Conservation (phyloP, 2,888 invertebrate genomes). For the Arrhopalites spinosus region DNA sequence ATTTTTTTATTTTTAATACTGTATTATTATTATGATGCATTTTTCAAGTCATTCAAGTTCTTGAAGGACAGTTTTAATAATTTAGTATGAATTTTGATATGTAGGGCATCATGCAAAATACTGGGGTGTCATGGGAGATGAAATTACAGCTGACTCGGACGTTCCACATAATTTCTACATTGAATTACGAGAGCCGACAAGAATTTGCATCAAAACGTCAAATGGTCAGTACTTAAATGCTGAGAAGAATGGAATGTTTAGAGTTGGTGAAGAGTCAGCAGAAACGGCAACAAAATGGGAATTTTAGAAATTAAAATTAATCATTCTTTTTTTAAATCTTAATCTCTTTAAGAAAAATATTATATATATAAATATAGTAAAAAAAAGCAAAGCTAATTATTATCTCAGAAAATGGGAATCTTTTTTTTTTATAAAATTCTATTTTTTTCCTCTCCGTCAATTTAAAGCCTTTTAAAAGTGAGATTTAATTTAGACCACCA, state of each 20-base stretch:
- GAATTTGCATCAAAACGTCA: slow-evolving; percentile 82
- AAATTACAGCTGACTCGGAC: slow-evolving; percentile 84
- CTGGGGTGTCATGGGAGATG: slow-evolving; percentile 89
- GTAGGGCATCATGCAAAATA: slow-evolving; percentile 89
- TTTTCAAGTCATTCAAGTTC: background rate
- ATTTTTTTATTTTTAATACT: slow-evolving; percentile 19
- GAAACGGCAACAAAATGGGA: slow-evolving; percentile 90
- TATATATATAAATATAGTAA: no score
- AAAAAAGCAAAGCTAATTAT: no score
- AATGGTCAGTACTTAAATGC: slow-evolving; percentile 81
- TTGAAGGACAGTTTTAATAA: background rate
- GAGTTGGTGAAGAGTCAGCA: slow-evolving; percentile 77
- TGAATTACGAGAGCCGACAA: slow-evolving; percentile 89
- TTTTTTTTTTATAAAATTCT: no score
- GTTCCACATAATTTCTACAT: slow-evolving; percentile 79
- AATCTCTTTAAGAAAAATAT: no score
- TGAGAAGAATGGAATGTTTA: slow-evolving; percentile 89
- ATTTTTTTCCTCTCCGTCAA: no score
- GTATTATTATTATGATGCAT: background rate
- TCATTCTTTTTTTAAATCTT: background rate
- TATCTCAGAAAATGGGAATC: no score
- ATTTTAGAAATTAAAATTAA: slow-evolving; percentile 77
- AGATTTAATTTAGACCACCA: no score
- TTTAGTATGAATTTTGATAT: slow-evolving; percentile 16
- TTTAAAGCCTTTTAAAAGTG: no score